Percentiles rank a stretch among this genome's conserved stretches.
phyloP scores from a whole-genome alignment of 2,888 invertebrate species.

The Pharmacophagus antenor region DNA sequence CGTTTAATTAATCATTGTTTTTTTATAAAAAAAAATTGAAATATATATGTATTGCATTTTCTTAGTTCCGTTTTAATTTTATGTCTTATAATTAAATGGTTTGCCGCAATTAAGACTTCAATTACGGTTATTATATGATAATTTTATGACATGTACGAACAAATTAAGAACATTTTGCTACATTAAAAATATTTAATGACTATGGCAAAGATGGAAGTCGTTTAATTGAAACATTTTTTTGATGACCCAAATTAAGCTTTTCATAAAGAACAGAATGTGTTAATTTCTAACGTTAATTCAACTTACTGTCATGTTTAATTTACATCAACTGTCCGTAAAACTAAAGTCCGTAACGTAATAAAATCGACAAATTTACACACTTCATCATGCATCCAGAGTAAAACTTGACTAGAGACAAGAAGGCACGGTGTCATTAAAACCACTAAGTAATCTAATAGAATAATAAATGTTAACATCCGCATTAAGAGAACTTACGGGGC shows the following conservation, averaged over 20 bases:
- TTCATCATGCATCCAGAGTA: background rate
- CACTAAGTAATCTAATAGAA: conserved; percentile 64
- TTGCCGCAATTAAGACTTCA: conserved; percentile 19
- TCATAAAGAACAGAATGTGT: background rate
- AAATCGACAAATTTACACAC: background rate
- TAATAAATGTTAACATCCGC: conserved; percentile 78
- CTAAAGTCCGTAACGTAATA: too few relatives aligned
- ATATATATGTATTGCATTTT: conserved; percentile 1
- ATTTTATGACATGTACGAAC: conserved; percentile 27
- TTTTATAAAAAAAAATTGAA: conserved; percentile 17
- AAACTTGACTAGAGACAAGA: conserved; percentile 10
- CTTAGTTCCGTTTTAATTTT: conserved; percentile 22
- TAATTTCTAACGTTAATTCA: conserved; percentile 9
- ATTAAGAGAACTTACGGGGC: conserved; percentile 70
- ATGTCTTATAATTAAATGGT: conserved; percentile 27
- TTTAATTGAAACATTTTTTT: conserved; percentile 20
- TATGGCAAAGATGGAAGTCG: conserved; percentile 6
- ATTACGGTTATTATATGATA: conserved; percentile 29
- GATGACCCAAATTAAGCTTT: background rate
- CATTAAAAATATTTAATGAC: conserved; percentile 23
- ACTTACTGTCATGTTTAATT: background rate
- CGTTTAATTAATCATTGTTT: conserved; percentile 17
- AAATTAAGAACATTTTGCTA: conserved; percentile 22
- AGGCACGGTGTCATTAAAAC: conserved; percentile 40
- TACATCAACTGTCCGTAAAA: background rate